Percentiles rank a stretch among this genome's conserved stretches.
Evolutionary conservation across 2,797 vertebrate genomes (phyloP).

Genomic region (Hylomyscus alleni): DNA sequence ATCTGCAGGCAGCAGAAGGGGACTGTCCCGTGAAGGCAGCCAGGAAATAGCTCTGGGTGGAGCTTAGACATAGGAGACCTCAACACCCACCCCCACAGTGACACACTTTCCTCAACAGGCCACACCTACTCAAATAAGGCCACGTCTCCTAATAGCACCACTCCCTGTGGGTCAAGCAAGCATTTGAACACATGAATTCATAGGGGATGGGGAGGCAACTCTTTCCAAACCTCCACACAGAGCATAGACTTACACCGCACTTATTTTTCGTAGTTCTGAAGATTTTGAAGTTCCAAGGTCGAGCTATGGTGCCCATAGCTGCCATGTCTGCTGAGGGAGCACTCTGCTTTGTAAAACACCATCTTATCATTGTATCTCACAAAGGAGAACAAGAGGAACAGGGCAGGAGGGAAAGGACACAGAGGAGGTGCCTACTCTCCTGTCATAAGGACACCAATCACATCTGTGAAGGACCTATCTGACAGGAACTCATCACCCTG

Average conservation of each 20-base stretch:
- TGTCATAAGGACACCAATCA: neutral
- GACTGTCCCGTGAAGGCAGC: neutral
- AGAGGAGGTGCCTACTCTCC: neutral
- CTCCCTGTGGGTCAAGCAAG: neutral
- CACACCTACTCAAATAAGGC: neutral
- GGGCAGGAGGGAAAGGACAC: fast-evolving
- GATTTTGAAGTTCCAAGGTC: neutral
- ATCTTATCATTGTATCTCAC: neutral
- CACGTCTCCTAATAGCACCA: neutral
- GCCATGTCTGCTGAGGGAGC: neutral
- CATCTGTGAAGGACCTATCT: no score
- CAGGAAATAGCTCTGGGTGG: neutral
- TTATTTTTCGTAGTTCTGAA: neutral
- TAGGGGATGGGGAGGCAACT: neutral
- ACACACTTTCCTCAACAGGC: neutral
- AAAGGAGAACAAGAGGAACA: neutral
- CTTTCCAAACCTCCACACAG: neutral
- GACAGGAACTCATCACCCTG: neutral
- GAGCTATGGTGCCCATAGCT: neutral
- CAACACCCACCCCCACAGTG: neutral
- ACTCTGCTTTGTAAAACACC: neutral
- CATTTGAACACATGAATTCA: neutral
- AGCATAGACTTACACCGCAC: neutral
- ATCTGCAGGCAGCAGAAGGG: neutral
- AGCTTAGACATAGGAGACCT: no score